phyloP scores from a whole-genome alignment of 2,113 vertebrate species.

The Burhinus oedicnemus region DNA sequence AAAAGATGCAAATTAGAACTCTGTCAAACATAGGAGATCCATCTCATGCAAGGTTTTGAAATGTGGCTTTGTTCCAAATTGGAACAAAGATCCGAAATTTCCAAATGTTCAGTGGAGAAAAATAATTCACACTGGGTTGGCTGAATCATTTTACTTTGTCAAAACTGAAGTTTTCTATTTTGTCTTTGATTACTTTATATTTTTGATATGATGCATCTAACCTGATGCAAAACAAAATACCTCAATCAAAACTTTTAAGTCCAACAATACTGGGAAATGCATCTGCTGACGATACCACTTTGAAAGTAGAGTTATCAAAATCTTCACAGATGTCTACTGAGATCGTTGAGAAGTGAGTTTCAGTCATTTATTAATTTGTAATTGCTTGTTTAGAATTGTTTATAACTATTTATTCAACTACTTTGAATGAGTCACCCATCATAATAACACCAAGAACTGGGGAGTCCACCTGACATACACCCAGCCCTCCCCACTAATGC shows the following conservation, averaged over 20 bases:
- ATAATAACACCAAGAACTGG: neutral
- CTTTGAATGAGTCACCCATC: neutral
- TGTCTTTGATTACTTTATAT: neutral
- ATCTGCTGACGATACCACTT: neutral
- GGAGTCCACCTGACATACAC: neutral
- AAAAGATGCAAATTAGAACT: constrained; percentile 12
- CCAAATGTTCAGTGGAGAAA: neutral
- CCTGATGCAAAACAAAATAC: neutral
- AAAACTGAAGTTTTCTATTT: neutral
- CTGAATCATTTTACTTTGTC: neutral
- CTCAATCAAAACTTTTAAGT: neutral
- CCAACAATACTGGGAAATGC: neutral
- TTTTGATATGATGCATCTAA: neutral
- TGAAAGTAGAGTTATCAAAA: neutral
- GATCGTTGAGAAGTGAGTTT: neutral
- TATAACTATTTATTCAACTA: neutral
- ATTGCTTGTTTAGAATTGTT: neutral
- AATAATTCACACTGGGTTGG: neutral
- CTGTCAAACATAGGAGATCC: neutral
- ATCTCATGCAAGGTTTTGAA: neutral
- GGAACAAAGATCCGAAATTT: neutral
- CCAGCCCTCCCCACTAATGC: neutral
- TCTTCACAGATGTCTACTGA: neutral
- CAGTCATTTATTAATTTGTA: neutral
- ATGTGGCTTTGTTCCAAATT: neutral